phyloP scores from a whole-genome alignment of 2,888 invertebrate genomes.

The Trypoxylon attenuatum region DNA sequence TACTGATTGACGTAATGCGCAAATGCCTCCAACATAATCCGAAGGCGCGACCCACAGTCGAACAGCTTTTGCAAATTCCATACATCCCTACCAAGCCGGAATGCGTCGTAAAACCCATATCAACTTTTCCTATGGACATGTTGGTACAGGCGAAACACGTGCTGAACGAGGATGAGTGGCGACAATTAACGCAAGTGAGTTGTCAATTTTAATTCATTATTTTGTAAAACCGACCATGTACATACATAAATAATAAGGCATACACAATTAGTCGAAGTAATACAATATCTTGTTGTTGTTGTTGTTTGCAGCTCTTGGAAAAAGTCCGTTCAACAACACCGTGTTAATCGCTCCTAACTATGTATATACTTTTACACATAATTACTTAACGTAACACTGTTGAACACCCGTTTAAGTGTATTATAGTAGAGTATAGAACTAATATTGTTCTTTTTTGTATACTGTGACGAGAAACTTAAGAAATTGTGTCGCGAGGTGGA shows the following conservation, averaged over 20 bases:
- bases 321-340: constrained; percentile 25
- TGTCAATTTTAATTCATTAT: too few relatives aligned
- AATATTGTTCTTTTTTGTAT: constrained; percentile 20
- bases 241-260: background rate
- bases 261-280: constrained; percentile 10
- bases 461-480: constrained; percentile 30
- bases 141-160: constrained; percentile 64
- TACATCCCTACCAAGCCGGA: constrained; percentile 65
- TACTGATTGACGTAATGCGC: constrained; percentile 80
- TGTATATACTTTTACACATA: constrained; percentile 41
- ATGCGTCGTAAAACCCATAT: background rate
- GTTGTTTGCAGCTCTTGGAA: constrained; percentile 44
- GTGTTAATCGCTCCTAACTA: constrained; percentile 30
- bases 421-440: constrained; percentile 26
- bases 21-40: constrained; percentile 85
- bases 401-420: constrained; percentile 31
- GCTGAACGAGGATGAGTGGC: constrained; percentile 67
- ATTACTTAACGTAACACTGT: constrained; percentile 17
- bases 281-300: constrained; percentile 7
- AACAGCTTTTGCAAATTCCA: constrained; percentile 80
- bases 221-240: constrained; percentile 6
- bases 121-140: constrained; percentile 58
- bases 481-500: constrained; percentile 30
- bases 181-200: constrained; percentile 63
- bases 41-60: constrained; percentile 83